Percentiles rank a stretch among this genome's conserved stretches.
These are phyloP conservation scores for Apocheima hispidaria DNA, from an alignment of 2,888 invertebrate genomes.

Conservation along the genomic window DNA sequence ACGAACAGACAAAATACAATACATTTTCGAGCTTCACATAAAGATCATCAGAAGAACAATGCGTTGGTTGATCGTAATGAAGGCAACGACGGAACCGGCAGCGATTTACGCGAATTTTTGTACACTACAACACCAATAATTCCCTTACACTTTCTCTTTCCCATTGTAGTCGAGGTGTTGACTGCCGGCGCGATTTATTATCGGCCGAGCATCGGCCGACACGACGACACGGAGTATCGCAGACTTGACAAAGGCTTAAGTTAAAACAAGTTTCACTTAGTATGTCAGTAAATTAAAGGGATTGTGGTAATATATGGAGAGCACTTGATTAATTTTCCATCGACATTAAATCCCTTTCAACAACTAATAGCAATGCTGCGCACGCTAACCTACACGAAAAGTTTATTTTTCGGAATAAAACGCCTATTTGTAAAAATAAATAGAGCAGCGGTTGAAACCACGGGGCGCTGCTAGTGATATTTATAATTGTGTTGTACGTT, in stretches of 20 bases:
- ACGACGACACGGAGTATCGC: conserved; percentile 73
- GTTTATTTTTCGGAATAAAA: too few relatives aligned
- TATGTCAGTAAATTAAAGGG: conserved; percentile 41
- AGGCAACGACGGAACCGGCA: conserved; percentile 31
- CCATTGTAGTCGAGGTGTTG: conserved; percentile 80
- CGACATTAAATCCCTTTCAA: not conserved
- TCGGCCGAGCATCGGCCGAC: conserved; percentile 68
- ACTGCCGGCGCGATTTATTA: conserved; percentile 72
- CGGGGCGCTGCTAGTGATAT: too few relatives aligned
- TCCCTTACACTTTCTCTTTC: conserved; percentile 78
- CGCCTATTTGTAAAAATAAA: too few relatives aligned
- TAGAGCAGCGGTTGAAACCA: too few relatives aligned
- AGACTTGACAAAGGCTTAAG: conserved; percentile 64
- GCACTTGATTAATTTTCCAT: conserved; percentile 3
- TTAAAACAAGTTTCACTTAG: conserved; percentile 55
- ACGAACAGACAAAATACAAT: conserved; percentile 6
- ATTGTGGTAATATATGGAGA: conserved; percentile 32
- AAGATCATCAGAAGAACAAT: conserved; percentile 20
- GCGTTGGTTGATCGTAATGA: conserved; percentile 22
- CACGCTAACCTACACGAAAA: too few relatives aligned
- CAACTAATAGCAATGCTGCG: too few relatives aligned
- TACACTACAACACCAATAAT: conserved; percentile 62
- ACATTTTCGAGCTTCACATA: conserved; percentile 16
- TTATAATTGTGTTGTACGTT: not conserved
- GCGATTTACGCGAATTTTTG: conserved; percentile 62